phyloP scores from a whole-genome alignment of 1,140 invertebrate genomes.

The Drosophila simulans region DNA sequence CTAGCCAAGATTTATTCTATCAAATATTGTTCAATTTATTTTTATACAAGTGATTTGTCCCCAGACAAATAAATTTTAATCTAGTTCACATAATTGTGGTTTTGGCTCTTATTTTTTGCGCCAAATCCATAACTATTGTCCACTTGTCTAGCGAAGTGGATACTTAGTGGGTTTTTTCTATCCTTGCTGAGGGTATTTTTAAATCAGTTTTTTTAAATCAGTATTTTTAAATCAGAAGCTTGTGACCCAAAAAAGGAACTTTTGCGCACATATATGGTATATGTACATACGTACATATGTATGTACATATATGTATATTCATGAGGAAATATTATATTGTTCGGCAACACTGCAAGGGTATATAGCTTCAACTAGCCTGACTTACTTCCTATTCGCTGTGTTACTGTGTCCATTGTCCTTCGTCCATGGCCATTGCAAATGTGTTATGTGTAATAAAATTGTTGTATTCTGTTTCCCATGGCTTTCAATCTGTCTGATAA shows the following conservation, averaged over 20 bases:
- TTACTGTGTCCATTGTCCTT: constrained; percentile 44
- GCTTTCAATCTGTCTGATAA: constrained; percentile 21
- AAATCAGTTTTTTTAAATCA: too few species aligned
- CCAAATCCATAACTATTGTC: constrained; percentile 61
- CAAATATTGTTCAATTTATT: too few species aligned
- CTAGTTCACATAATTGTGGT: constrained; percentile 5
- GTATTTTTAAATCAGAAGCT: too few species aligned
- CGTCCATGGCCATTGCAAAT: constrained; percentile 60
- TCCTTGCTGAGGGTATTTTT: constrained; percentile 23
- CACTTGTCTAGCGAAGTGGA: constrained; percentile 42
- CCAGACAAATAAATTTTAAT: constrained; percentile 19
- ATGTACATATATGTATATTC: too few species aligned
- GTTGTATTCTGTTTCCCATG: constrained; percentile 39
- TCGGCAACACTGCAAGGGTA: too few species aligned
- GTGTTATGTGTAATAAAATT: constrained; percentile 52
- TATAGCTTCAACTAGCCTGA: constrained; percentile 1
- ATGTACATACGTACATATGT: too few species aligned
- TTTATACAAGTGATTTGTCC: not conserved
- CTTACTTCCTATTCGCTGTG: too few species aligned
- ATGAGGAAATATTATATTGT: too few species aligned
- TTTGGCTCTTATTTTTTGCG: constrained; percentile 12
- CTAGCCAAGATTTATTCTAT: too few species aligned
- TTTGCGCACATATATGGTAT: too few species aligned
- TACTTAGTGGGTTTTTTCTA: constrained; percentile 23
- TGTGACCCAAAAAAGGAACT: too few species aligned